A percentile compares a stretch with the other conserved stretches of the same genome.
Evolutionary conservation across 2,797 vertebrate species (phyloP).

Genomic region (Syncerus caffer): DNA sequence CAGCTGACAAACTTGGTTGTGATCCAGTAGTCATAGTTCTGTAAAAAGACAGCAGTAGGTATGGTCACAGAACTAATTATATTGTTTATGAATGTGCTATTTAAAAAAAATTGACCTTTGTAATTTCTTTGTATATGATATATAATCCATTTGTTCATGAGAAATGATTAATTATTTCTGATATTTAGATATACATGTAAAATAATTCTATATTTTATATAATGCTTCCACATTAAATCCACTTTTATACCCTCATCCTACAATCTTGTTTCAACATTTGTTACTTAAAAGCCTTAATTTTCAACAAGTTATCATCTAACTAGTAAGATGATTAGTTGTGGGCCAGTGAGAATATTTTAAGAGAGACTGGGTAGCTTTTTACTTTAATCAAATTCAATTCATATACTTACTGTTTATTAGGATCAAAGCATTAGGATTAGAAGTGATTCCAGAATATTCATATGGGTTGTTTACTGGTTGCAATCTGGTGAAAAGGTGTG

Average conservation of each 20-base stretch:
- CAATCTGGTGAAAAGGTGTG: not conserved
- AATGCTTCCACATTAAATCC: not conserved
- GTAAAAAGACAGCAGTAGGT: not conserved
- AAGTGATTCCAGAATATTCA: not conserved
- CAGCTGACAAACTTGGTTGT: slow-evolving; percentile 28
- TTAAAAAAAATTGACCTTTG: not conserved
- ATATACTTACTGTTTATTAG: not conserved
- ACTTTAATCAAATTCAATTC: not conserved
- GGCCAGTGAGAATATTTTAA: not conserved
- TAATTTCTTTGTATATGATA: not conserved
- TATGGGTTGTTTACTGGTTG: not conserved
- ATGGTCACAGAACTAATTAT: slow-evolving; percentile 14
- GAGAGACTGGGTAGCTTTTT: not conserved
- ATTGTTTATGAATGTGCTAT: not conserved
- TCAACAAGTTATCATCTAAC: not conserved
- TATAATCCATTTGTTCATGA: not conserved
- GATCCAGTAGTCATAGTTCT: not conserved
- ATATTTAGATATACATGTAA: not conserved
- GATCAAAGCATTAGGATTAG: not conserved
- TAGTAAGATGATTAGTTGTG: not conserved
- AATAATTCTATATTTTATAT: not conserved
- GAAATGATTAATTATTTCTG: not conserved
- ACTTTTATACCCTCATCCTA: not conserved
- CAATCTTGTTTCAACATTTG: not conserved
- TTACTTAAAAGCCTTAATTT: slow-evolving; percentile 3